phyloP scores from a whole-genome alignment of 2,797 vertebrate species.

The Sebastes aleutianus region DNA sequence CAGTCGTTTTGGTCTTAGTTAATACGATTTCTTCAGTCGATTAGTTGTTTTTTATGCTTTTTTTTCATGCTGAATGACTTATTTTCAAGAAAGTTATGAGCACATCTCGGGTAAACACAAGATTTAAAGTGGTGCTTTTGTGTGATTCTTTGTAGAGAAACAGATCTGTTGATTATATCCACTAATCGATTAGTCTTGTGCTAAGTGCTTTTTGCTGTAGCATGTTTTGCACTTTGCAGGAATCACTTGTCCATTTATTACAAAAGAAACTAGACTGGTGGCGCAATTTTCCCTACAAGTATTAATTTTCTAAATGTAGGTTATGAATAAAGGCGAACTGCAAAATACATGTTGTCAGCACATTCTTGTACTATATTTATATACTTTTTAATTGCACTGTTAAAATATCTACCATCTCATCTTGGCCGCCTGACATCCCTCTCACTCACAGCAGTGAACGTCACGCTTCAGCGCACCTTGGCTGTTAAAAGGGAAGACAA shows the following conservation, averaged over 20 bases:
- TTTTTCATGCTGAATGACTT: too few relatives aligned
- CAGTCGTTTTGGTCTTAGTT: rapidly evolving
- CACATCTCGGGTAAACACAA: too few relatives aligned
- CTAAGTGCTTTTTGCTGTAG: background rate
- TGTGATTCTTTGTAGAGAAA: too few relatives aligned
- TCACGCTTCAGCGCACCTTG: too few relatives aligned
- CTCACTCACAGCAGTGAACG: background rate
- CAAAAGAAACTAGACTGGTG: background rate
- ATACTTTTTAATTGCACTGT: background rate
- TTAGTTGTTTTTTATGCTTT: too few relatives aligned
- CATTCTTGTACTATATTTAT: background rate
- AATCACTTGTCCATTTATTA: background rate
- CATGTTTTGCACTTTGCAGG: background rate
- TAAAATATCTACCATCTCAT: background rate
- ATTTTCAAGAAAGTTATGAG: too few relatives aligned
- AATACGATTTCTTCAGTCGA: too few relatives aligned
- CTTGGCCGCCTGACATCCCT: background rate
- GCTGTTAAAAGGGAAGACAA: background rate
- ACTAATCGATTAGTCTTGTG: background rate
- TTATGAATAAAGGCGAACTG: background rate
- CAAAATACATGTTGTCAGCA: background rate
- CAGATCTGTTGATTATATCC: too few relatives aligned
- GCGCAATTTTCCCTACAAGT: background rate
- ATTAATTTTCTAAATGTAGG: background rate
- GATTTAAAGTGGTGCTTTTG: too few relatives aligned